These are phyloP conservation scores for Orius insidiosus DNA, from an alignment of 1,140 invertebrate species.

Conservation along the genomic window DNA sequence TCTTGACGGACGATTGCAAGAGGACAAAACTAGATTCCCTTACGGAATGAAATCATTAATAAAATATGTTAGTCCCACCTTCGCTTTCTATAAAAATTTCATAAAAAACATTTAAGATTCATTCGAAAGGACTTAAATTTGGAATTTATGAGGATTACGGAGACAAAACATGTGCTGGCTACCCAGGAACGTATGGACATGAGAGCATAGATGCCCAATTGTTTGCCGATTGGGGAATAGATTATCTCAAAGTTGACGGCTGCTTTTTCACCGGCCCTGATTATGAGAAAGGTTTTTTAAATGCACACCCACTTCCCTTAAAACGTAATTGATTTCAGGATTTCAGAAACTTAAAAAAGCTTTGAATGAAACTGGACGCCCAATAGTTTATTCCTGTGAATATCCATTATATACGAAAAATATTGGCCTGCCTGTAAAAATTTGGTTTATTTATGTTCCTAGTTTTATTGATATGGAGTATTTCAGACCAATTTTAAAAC, in stretches of 20 bases:
- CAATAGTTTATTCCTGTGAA: conserved; percentile 76
- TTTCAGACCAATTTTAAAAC: conserved; percentile 50
- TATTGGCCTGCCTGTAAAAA: conserved; percentile 24
- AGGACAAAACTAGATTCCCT: conserved; percentile 38
- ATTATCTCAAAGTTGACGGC: conserved; percentile 92
- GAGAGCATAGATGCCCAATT: conserved; percentile 71
- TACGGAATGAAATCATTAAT: conserved; percentile 37
- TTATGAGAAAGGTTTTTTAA: conserved; percentile 18
- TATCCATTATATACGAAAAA: conserved; percentile 65
- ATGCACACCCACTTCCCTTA: neutral
- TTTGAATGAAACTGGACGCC: conserved; percentile 60
- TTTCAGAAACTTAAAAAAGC: conserved; percentile 54
- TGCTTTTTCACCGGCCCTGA: conserved; percentile 56
- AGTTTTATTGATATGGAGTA: no score
- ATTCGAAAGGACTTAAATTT: conserved; percentile 83
- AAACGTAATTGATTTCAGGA: conserved; percentile 28
- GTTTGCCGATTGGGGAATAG: conserved; percentile 93
- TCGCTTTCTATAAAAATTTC: neutral
- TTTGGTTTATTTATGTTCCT: neutral
- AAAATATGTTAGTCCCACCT: conserved; percentile 34
- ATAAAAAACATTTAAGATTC: conserved; percentile 59
- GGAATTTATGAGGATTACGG: conserved; percentile 97
- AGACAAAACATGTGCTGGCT: conserved; percentile 85
- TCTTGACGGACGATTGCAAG: conserved; percentile 29
- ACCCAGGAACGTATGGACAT: conserved; percentile 79